These are phyloP conservation scores for Colius striatus DNA, from an alignment of 2,113 vertebrate species.

Conservation along the genomic window DNA sequence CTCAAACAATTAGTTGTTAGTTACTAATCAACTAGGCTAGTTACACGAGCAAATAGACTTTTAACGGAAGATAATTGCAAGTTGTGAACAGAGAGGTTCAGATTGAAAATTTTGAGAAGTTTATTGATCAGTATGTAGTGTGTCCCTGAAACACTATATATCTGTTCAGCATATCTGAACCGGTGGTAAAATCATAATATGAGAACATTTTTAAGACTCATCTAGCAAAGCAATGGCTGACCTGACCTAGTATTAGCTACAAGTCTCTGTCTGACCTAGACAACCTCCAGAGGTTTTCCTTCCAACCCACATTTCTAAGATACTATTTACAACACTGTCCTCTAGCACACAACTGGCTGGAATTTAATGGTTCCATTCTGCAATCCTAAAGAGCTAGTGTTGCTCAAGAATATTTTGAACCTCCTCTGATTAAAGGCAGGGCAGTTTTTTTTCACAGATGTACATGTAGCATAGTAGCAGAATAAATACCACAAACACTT, in stretches of 20 bases:
- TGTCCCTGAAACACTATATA: not conserved
- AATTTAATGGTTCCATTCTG: not conserved
- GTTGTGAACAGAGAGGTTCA: not conserved
- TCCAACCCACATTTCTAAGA: not conserved
- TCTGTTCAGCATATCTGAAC: not conserved
- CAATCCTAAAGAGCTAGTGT: not conserved
- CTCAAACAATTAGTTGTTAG: not conserved
- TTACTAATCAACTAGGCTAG: not conserved
- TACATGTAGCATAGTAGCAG: not conserved
- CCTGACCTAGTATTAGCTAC: not conserved
- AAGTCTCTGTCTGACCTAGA: not conserved
- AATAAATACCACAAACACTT: not conserved
- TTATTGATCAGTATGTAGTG: not conserved
- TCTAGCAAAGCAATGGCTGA: not conserved
- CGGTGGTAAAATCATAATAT: not conserved
- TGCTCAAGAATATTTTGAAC: not conserved
- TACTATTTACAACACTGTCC: not conserved
- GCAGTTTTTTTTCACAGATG: not conserved
- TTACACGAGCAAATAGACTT: not conserved
- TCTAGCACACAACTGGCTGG: not conserved
- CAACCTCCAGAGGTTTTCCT: not conserved
- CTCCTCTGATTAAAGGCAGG: not conserved
- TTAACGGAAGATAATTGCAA: not conserved
- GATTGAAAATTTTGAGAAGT: not conserved
- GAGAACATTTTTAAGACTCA: not conserved